phyloP scores from a whole-genome alignment of 2,888 invertebrate species.

The Drosophila mayaguana region DNA sequence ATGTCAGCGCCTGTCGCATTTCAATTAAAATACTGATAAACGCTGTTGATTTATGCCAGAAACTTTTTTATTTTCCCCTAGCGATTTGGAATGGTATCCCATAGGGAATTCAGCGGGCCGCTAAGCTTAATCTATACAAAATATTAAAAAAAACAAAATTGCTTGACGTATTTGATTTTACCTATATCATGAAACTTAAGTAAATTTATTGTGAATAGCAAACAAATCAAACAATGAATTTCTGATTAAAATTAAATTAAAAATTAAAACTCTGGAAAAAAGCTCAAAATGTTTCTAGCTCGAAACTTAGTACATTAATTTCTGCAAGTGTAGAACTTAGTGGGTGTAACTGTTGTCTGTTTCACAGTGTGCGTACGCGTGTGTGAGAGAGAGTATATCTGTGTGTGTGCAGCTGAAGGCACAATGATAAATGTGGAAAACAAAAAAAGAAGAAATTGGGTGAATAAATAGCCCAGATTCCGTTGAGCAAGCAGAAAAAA shows the following conservation, averaged over 20 bases:
- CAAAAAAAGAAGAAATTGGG: conserved; percentile 79
- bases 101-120: conserved; percentile 36
- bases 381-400: conserved; percentile 28
- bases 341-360: conserved; percentile 65
- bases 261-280: no score
- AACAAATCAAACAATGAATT: no score
- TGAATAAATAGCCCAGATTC: conserved; percentile 83
- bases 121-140: conserved; percentile 21
- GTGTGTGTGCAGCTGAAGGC: conserved; percentile 71
- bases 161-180: no score
- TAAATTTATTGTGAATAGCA: no score
- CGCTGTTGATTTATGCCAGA: conserved; percentile 33
- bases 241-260: no score
- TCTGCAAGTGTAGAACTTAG: conserved; percentile 67
- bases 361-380: conserved; percentile 17
- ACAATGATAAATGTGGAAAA: conserved; percentile 78
- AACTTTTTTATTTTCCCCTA: conserved; percentile 4
- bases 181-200: no score
- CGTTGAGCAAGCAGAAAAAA: conserved; percentile 72
- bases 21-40: conserved; percentile 42
- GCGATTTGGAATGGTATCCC: conserved; percentile 13
- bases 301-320: conserved; percentile 49
- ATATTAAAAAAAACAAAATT: background rate
- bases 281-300: background rate
- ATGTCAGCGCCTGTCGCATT: conserved; percentile 44